Percentiles rank a stretch among this genome's conserved stretches.
phyloP scores from a whole-genome alignment of 2,888 invertebrate genomes.

The Melieria omissa region DNA sequence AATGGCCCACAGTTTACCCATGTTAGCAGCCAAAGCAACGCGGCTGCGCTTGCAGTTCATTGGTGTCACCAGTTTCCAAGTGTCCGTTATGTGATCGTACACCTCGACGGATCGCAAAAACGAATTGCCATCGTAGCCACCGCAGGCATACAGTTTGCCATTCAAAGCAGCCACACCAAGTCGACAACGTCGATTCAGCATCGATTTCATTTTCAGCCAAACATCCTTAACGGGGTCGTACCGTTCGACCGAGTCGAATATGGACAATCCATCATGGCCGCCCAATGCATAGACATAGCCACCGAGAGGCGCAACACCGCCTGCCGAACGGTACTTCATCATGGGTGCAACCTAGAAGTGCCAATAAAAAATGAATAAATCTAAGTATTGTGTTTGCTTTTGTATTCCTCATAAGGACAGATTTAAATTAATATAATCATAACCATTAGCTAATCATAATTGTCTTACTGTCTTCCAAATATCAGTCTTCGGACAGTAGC shows the following conservation, averaged over 20 bases:
- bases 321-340: constrained; percentile 72
- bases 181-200: constrained; percentile 84
- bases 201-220: constrained; percentile 81
- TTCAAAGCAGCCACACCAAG: constrained; percentile 84
- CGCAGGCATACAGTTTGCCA: constrained; percentile 85
- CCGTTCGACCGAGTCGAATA: constrained; percentile 86
- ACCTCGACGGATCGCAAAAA: constrained; percentile 86
- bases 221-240: constrained; percentile 79
- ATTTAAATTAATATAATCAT: not conserved
- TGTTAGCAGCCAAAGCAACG: constrained; percentile 84
- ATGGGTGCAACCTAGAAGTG: constrained; percentile 64
- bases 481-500: constrained; percentile 79
- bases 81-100: constrained; percentile 78
- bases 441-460: not conserved
- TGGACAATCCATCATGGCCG: constrained; percentile 88
- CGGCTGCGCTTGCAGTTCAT: constrained; percentile 87
- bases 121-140: constrained; percentile 86
- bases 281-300: constrained; percentile 85
- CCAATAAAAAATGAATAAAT: not conserved
- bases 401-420: not conserved
- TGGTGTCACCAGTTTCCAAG: constrained; percentile 81
- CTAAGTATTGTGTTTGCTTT: not conserved
- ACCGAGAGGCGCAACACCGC: constrained; percentile 74
- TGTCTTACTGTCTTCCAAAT: constrained; percentile 77
- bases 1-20: constrained; percentile 85